These are phyloP conservation scores for Alosa sapidissima DNA, from an alignment of 2,797 vertebrate species.

Conservation along the genomic window DNA sequence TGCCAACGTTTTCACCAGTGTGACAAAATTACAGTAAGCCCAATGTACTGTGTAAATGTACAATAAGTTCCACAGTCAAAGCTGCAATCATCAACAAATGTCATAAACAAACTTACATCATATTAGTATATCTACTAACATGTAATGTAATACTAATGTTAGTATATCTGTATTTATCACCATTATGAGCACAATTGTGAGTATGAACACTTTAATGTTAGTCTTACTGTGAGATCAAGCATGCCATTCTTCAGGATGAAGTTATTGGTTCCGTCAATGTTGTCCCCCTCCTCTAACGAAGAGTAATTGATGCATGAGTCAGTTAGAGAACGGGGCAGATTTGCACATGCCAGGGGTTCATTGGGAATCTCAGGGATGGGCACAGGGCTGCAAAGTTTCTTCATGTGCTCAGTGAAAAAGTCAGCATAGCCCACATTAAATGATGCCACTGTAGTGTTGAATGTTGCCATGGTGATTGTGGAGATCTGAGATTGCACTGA, in stretches of 20 bases:
- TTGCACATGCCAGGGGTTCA: slow-evolving; percentile 91
- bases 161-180: too few relatives aligned
- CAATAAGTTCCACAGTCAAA: too few relatives aligned
- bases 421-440: slow-evolving; percentile 98
- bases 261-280: slow-evolving; percentile 95
- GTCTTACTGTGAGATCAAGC: slow-evolving; percentile 92
- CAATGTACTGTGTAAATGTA: too few relatives aligned
- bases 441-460: slow-evolving; percentile 96
- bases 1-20: too few relatives aligned
- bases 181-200: background rate
- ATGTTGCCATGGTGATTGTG: slow-evolving; percentile 97
- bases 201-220: background rate
- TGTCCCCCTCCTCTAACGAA: slow-evolving; percentile 91
- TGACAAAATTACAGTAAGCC: too few relatives aligned
- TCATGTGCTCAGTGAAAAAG: slow-evolving; percentile 98
- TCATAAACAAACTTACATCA: too few relatives aligned
- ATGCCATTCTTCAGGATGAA: slow-evolving; percentile 98
- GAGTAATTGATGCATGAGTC: slow-evolving; percentile 99
- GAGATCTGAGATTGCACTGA: slow-evolving; percentile 97
- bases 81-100: too few relatives aligned
- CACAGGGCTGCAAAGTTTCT: slow-evolving; percentile 93
- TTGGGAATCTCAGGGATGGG: slow-evolving; percentile 87
- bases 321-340: slow-evolving; percentile 94
- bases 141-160: background rate
- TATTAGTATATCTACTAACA: too few relatives aligned